Percentiles rank a stretch among this genome's conserved stretches.
Conservation (phyloP, 2,113 vertebrate genomes). For the Platichthys stellatus region DNA sequence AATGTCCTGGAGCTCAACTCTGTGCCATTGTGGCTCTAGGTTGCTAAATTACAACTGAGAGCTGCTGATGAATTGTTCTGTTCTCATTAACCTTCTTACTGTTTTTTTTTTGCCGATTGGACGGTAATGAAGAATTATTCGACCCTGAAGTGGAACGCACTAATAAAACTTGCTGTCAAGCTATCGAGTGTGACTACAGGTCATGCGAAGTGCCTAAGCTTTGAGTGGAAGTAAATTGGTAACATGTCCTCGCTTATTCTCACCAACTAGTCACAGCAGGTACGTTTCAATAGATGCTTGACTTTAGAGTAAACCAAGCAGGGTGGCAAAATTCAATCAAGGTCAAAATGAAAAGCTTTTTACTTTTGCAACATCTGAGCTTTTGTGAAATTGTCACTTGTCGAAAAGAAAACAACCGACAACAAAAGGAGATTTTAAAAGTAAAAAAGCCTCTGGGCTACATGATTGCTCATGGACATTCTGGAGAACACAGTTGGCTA, state of each 20-base stretch:
- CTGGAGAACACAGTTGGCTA: slow-evolving; percentile 49
- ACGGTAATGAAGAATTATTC: slow-evolving; percentile 74
- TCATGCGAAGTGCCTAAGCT: slow-evolving; percentile 4
- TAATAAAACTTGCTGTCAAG: slow-evolving; percentile 57
- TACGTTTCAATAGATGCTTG: slow-evolving; percentile 2
- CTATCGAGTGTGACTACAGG: slow-evolving; percentile 30
- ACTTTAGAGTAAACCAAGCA: slow-evolving; percentile 4
- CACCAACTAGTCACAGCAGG: not conserved
- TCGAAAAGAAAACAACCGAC: not conserved
- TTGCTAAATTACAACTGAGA: slow-evolving; percentile 75
- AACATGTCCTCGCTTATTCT: no score
- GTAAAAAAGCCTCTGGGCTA: slow-evolving; percentile 9
- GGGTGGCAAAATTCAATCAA: slow-evolving; percentile 9
- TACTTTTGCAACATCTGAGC: not conserved
- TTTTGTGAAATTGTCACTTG: slow-evolving; percentile 11
- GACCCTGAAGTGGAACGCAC: slow-evolving; percentile 37
- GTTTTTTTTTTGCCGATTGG: slow-evolving; percentile 54
- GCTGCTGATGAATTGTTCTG: slow-evolving; percentile 73
- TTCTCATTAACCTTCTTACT: slow-evolving; percentile 75
- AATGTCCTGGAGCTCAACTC: slow-evolving; percentile 65
- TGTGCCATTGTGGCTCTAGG: slow-evolving; percentile 57
- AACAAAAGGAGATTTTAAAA: slow-evolving; percentile 30
- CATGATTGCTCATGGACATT: slow-evolving; percentile 42
- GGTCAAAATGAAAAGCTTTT: slow-evolving; percentile 20
- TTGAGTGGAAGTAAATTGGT: not conserved